Evolutionary conservation across 2,797 vertebrate genomes (phyloP).

Genomic region (Delichon dasypus): DNA sequence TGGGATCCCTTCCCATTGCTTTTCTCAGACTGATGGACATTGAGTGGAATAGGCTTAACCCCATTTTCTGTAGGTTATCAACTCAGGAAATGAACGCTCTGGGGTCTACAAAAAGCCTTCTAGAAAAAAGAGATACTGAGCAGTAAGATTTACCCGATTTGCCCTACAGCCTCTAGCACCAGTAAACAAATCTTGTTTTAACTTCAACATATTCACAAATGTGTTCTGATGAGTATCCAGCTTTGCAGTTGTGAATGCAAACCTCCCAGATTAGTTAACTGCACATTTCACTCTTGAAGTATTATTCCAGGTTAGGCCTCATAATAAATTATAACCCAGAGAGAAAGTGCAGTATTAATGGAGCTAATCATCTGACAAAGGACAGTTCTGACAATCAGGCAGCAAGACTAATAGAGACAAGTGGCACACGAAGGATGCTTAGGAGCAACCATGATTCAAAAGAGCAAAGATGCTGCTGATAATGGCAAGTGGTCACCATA

Average conservation of each 20-base stretch:
- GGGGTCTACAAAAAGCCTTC: neutral
- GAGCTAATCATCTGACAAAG: slow-evolving; percentile 52
- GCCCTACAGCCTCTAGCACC: neutral
- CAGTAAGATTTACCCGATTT: neutral
- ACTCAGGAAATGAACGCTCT: neutral
- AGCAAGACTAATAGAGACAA: slow-evolving; percentile 41
- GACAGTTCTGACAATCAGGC: slow-evolving; percentile 54
- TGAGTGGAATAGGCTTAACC: neutral
- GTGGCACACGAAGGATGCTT: slow-evolving; percentile 29
- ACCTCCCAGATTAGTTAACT: neutral
- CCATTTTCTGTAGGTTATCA: neutral
- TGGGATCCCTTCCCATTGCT: neutral
- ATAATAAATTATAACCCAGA: slow-evolving; percentile 33
- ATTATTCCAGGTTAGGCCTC: neutral
- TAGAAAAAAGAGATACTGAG: neutral
- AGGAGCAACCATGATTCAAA: slow-evolving; percentile 29
- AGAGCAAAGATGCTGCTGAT: slow-evolving; percentile 16
- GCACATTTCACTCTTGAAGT: neutral
- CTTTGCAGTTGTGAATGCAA: neutral
- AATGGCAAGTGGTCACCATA: slow-evolving; percentile 31
- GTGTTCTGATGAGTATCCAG: neutral
- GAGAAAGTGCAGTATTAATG: slow-evolving; percentile 10
- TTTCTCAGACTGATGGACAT: neutral
- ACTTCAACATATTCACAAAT: neutral
- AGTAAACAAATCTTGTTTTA: neutral